phyloP scores from a whole-genome alignment of 1,140 invertebrate genomes.

The Proctacanthus coquilletti region DNA sequence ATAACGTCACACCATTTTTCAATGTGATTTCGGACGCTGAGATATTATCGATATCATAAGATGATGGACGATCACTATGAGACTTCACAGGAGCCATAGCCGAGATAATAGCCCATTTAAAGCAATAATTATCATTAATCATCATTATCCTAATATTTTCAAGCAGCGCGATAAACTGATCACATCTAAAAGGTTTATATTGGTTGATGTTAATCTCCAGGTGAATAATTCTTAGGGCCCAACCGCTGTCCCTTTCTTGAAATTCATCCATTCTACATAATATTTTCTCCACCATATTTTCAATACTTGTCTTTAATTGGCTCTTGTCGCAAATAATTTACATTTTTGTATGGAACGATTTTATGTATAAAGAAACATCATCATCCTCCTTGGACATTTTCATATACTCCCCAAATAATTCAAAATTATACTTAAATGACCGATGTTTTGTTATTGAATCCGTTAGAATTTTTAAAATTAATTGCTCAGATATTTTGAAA shows the following conservation, averaged over 20 bases:
- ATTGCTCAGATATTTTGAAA: not conserved
- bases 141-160: conserved; percentile 12
- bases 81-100: conserved; percentile 9
- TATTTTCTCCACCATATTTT: no score
- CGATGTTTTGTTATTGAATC: not conserved
- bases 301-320: no score
- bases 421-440: not conserved
- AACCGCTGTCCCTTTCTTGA: conserved; percentile 15
- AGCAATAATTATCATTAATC: conserved; percentile 14
- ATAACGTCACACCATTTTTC: not conserved
- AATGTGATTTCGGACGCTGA: not conserved
- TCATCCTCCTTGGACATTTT: not conserved
- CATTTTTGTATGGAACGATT: no score
- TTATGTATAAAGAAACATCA: not conserved
- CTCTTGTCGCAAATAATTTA: no score
- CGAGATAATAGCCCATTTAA: conserved; percentile 11
- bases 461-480: not conserved
- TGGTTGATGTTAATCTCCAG: conserved; percentile 13
- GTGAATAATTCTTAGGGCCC: conserved; percentile 12
- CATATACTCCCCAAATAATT: not conserved
- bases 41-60: not conserved
- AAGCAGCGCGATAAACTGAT: conserved; percentile 13
- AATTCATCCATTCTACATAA: conserved; percentile 12
- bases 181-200: conserved; percentile 12
- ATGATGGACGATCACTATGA: not conserved